Evolutionary conservation across 2,113 vertebrate species (phyloP), one percentile per base, ranked within the genome.

Genomic region (Tragelaphus scriptus): DNA sequence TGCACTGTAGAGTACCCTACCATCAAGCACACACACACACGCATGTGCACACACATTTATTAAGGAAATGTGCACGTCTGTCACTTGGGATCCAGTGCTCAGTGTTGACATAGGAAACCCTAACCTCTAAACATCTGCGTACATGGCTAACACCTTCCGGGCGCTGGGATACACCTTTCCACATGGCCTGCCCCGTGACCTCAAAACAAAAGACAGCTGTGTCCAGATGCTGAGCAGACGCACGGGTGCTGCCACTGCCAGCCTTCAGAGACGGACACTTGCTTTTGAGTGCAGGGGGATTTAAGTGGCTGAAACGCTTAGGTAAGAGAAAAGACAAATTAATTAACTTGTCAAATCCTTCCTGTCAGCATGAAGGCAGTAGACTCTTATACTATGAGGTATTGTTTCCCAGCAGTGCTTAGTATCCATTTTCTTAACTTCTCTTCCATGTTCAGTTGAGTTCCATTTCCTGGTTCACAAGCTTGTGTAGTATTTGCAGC

Each of bases 261-360:
- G n/a, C 17, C 21, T 84, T 95, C 91, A 68, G 81, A 92, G 77
- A 40, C 3, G 10, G 90, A 75, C 63, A 40, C 28, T 40, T 63
- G 44, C 51, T 96, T 81, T 85, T 84, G 44, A 97, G 65, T 23
- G n/a, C 44, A 53, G n/a, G 28, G 44, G 21, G 36, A 40, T 61
- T 56, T 85, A 53, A 93, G 79, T 93, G 55, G 63, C 92, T 91
- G 40, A 71, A 93, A 88, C 0, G 3, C 97, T 97, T 91, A 87
- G 59, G 85, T 84, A 91, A 93, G 90, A 91, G 71, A 96, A 96
- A 96, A 94, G 86, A 59, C 63, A 36, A 71, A 92, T 71, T 84
- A 96, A 94, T 97, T 90, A 96, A 59, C 61, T 91, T 93, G 96
- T 95, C 95, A 80, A 7, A 80, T 71, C 63, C 59, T 87, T 96